A percentile compares a stretch with the other conserved stretches of the same genome.
Conservation (phyloP, 2,888 invertebrate genomes). For the Lepidochitona cinerea region DNA sequence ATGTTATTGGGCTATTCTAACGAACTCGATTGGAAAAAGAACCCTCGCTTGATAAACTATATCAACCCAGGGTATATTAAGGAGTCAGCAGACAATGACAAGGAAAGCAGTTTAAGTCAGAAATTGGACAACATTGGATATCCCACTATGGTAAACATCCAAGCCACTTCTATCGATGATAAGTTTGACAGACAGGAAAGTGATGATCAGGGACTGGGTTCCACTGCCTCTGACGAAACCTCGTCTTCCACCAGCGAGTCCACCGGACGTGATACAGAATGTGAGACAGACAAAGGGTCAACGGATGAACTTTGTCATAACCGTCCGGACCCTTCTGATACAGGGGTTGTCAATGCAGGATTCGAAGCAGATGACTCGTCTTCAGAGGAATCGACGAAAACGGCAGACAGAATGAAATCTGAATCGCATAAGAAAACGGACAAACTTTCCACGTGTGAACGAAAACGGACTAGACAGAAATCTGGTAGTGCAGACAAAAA, state of each 20-base stretch:
- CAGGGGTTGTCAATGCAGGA: not conserved
- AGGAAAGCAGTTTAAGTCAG: not conserved
- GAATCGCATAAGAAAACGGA: not conserved
- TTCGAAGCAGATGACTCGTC: not conserved
- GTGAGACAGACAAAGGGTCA: not conserved
- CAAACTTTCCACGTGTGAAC: not conserved
- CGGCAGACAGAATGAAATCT: not conserved
- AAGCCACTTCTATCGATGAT: not conserved
- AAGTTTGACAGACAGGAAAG: conserved; percentile 6
- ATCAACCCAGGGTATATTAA: not conserved
- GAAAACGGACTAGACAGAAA: not conserved
- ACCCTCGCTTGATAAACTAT: not conserved
- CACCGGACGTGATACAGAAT: conserved; percentile 15
- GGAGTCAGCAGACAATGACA: not conserved
- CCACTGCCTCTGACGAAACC: conserved; percentile 20
- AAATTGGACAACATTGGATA: conserved; percentile 20
- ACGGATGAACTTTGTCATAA: not conserved
- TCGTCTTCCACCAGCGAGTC: conserved; percentile 23
- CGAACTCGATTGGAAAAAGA: not conserved
- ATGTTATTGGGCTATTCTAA: not conserved
- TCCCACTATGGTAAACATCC: conserved; percentile 16
- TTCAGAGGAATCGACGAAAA: conserved; percentile 2
- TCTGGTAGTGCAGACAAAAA: not conserved
- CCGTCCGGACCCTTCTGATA: not conserved
- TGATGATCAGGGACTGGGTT: conserved; percentile 27